These are phyloP conservation scores for Oligia latruncula DNA, from an alignment of 2,888 invertebrate genomes.

Conservation along the genomic window DNA sequence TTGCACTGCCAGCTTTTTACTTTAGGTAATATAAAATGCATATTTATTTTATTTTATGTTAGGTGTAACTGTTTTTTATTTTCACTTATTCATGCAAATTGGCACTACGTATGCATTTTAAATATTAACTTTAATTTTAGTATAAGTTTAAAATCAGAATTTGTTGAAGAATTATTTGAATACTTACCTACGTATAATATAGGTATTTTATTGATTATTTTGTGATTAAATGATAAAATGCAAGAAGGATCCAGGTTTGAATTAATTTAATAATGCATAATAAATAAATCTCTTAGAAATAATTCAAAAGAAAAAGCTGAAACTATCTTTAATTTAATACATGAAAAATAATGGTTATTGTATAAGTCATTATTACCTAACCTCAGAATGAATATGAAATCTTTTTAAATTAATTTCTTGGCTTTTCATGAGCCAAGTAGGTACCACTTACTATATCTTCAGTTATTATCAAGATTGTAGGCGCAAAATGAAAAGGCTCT, in stretches of 20 bases:
- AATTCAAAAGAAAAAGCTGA: neutral
- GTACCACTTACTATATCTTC: neutral
- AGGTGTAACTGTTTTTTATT: constrained; percentile 1
- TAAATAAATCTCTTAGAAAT: neutral
- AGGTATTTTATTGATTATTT: too few species aligned
- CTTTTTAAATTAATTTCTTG: too few species aligned
- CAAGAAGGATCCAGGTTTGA: neutral
- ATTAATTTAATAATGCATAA: neutral
- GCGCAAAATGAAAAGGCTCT: neutral
- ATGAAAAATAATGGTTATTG: neutral
- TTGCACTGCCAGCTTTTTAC: constrained; percentile 28
- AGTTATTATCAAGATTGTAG: neutral
- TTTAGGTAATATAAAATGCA: constrained; percentile 16
- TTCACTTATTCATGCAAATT: constrained; percentile 34
- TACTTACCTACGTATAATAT: too few species aligned
- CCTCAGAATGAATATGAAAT: too few species aligned
- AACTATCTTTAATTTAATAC: constrained; percentile 9
- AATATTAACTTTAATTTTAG: neutral
- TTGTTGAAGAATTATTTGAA: neutral
- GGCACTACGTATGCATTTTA: neutral
- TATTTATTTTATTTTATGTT: constrained; percentile 32
- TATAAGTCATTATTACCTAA: too few species aligned
- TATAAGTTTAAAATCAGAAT: neutral
- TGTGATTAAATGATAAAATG: too few species aligned
- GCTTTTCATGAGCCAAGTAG: too few species aligned